These are phyloP conservation scores for Chlorocebus sabaeus DNA, from an alignment of 2,113 vertebrate species.

Conservation along the genomic window DNA sequence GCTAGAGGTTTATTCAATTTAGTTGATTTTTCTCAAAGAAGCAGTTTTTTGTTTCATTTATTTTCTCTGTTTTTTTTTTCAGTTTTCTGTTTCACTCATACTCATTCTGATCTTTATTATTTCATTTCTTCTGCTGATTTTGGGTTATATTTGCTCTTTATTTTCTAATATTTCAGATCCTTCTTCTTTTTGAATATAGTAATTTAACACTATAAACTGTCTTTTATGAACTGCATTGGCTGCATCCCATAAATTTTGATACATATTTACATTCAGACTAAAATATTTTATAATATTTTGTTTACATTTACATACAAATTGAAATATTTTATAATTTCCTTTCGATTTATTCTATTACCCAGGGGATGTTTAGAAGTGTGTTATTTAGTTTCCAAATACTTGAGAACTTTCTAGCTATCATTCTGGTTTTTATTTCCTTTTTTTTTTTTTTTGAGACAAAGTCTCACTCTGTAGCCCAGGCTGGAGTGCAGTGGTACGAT, in stretches of 20 bases:
- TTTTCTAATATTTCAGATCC: neutral
- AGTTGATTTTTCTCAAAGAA: neutral
- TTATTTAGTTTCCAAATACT: slow-evolving; percentile 9
- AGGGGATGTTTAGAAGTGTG: neutral
- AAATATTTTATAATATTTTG: neutral
- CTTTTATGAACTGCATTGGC: neutral
- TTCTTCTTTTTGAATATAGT: neutral
- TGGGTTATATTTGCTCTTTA: neutral
- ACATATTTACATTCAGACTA: no score
- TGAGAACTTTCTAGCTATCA: neutral
- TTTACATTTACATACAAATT: neutral
- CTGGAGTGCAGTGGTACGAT: no score
- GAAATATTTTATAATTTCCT: neutral
- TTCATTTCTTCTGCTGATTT: neutral
- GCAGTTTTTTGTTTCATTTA: neutral
- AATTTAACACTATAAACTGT: neutral
- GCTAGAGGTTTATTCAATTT: neutral
- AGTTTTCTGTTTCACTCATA: neutral
- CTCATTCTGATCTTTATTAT: neutral
- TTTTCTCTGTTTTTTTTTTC: no score
- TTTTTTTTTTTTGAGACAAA: no score
- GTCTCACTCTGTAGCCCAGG: no score
- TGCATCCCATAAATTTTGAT: neutral
- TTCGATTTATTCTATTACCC: neutral
- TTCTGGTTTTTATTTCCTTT: neutral